A percentile compares a stretch with the other conserved stretches of the same genome.
Conservation (phyloP, 2,888 invertebrate genomes). For the Polyommatus iphigenia region DNA sequence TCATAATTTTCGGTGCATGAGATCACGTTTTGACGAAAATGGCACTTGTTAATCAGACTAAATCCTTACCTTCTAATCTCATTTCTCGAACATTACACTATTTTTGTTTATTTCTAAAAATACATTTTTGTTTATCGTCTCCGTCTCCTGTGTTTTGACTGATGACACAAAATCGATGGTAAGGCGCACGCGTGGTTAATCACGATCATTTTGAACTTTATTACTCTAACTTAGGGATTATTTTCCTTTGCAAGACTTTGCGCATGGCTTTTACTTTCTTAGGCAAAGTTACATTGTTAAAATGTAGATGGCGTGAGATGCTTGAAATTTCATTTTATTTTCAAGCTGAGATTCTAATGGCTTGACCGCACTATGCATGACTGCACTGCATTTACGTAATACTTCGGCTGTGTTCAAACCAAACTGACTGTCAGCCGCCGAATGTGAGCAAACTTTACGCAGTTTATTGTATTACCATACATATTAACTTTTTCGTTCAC, state of each 20-base stretch:
- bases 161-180: conserved; percentile 64
- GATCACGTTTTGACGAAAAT: no score
- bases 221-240: rapidly evolving
- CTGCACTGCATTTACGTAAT: no score
- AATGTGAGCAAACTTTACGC: no score
- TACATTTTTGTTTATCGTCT: conserved; percentile 34
- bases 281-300: not conserved
- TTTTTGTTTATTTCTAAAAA: conserved; percentile 32
- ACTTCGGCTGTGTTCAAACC: no score
- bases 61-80: conserved; percentile 61
- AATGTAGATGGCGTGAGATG: conserved; percentile 27
- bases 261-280: conserved; percentile 56
- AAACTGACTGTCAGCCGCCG: no score
- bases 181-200: conserved; percentile 62
- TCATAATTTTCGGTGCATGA: no score
- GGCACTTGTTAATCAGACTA: no score
- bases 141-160: conserved; percentile 40
- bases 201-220: conserved; percentile 44
- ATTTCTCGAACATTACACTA: conserved; percentile 48
- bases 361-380: no score
- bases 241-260: conserved; percentile 42
- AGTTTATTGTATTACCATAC: no score
- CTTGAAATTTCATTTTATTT: not conserved
- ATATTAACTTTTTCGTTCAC: no score
- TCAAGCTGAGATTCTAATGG: no score